Base-by-base conservation (phyloP, 2,888 invertebrate genomes). In the Celastrina argiolus region DNA sequence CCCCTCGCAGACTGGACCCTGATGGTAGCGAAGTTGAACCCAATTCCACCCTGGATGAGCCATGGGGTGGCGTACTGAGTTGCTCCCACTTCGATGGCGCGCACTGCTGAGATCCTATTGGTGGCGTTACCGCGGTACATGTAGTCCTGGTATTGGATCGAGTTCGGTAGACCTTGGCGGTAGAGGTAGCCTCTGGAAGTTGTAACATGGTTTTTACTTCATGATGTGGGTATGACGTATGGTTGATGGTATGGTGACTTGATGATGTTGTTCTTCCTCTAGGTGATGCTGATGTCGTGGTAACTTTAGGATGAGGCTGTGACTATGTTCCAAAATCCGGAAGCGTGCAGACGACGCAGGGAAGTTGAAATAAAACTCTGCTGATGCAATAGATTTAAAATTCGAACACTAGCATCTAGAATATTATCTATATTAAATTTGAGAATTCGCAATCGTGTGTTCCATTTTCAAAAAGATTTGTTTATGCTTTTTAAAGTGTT, bases 1-100 rank as follows among this genome's bases (percentile, higher is more conserved):
- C 59, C 66, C n/a, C 59, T 41, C 1, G 66, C 66, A 3, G 66
- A 66, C 41, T 66, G 59, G 2, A 22, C 34, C 31, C 59, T 42
- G 42, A 66, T 12, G 1, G 66, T 66, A 10, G 39, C 59, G 18
- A 34, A 34, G 45, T 59, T 66, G 2, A n/a, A 28, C 0, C 59
- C 45, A 28, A 66, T 0, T 14, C 66, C 66, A 1, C 66, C 66
- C 16, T 59, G 66, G 18, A 22, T 59, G n/a, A 66, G 22, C 42
- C 45, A 66, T 12, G 42, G 31, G n/a, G 14, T n/a, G 0, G 66
- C 66, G 31, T 31, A 66, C 22, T 59, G 66, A 4, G 59, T 61
- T 12, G 16, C 14, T 0, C 66, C 66, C 5, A 66, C 45, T 1
- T 66, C 66, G 2, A 12, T 2, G 16, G 59, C 66, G 2, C 16